Percentiles rank a stretch among this genome's conserved stretches.
Evolutionary conservation across 2,113 vertebrate species (phyloP).

Genomic region (Proteles cristata): DNA sequence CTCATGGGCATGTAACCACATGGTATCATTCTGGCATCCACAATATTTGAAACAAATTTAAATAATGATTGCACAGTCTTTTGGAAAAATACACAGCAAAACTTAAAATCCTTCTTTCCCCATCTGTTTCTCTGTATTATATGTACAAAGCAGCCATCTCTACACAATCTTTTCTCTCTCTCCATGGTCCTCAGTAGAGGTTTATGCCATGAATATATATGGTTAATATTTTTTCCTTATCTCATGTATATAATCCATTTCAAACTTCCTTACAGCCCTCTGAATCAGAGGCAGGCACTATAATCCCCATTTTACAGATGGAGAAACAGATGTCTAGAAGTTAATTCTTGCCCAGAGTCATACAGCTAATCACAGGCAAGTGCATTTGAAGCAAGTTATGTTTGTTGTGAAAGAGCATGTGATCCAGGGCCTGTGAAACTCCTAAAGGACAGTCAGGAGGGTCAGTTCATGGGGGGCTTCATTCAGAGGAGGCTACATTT

Average conservation of each 20-base stretch:
- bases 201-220: not conserved
- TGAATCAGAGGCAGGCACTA: not conserved
- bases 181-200: not conserved
- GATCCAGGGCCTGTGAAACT: not conserved
- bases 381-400: not conserved
- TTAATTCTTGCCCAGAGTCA: not conserved
- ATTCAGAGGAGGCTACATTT: not conserved
- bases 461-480: not conserved
- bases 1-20: not conserved
- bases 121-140: not conserved
- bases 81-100: slow-evolving; percentile 4
- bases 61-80: not conserved
- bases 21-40: slow-evolving; percentile 9
- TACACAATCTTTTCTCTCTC: not conserved
- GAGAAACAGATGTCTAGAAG: slow-evolving; percentile 31
- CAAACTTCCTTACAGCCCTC: slow-evolving; percentile 17
- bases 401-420: not conserved
- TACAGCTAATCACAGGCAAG: not conserved
- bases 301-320: slow-evolving; percentile 21
- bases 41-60: not conserved
- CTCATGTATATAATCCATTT: not conserved
- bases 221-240: slow-evolving; percentile 18
- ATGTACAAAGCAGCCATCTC: not conserved
- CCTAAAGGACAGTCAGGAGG: not conserved
- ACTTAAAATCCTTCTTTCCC: slow-evolving; percentile 31